Conservation (phyloP, 2,888 invertebrate genomes). For the Stratiomys singularior region DNA sequence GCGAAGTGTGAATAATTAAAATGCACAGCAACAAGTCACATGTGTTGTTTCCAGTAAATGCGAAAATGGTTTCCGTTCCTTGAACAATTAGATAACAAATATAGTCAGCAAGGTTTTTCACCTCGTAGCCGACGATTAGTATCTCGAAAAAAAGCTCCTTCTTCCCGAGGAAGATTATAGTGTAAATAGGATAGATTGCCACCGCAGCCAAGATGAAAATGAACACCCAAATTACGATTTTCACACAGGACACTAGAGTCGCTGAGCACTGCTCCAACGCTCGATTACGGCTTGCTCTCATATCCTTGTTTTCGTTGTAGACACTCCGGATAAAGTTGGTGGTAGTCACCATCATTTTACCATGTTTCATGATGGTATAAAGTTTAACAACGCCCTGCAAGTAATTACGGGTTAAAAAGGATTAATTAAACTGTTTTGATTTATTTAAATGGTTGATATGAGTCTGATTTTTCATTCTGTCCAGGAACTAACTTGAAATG, state of each 20-base stretch:
- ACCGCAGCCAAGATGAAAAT: background rate
- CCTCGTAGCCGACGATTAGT: background rate
- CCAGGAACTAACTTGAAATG: background rate
- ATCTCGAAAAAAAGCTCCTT: background rate
- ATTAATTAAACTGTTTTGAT: too few species aligned
- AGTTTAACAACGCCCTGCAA: slow-evolving; percentile 1
- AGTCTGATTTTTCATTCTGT: background rate
- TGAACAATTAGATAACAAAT: background rate
- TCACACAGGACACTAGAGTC: background rate
- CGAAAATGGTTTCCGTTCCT: background rate
- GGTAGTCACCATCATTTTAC: slow-evolving; percentile 1
- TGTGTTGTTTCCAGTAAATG: background rate
- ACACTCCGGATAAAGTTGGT: background rate
- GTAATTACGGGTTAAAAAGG: background rate
- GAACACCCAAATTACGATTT: background rate
- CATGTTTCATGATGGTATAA: slow-evolving; percentile 4
- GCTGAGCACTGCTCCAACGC: background rate
- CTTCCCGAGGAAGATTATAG: background rate
- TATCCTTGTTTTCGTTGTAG: background rate
- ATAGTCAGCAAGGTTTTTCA: background rate
- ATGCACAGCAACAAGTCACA: slow-evolving; percentile 4
- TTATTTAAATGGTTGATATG: background rate
- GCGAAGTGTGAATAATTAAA: background rate
- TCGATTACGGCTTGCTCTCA: background rate
- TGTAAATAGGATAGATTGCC: background rate